Percentiles rank a stretch among this genome's conserved stretches.
Conservation (phyloP, 1,140 invertebrate species). For the Lepidurus couesii region DNA sequence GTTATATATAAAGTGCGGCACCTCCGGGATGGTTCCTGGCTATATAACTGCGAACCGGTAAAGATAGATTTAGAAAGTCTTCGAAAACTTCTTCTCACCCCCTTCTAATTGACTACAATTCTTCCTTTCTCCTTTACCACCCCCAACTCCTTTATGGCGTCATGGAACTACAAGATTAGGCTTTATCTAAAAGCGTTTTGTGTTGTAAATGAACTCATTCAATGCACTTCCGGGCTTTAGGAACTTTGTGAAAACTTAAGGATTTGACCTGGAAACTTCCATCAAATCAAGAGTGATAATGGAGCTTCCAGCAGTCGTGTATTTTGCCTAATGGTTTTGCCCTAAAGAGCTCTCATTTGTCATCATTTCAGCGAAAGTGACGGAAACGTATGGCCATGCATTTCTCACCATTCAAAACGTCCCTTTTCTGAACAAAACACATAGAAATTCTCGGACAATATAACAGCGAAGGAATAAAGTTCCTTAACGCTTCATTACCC, state of each 20-base stretch:
- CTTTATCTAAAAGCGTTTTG: no score
- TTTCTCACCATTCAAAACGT: constrained; percentile 10
- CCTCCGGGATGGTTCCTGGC: no score
- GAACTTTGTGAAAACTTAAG: neutral
- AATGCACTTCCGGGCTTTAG: neutral
- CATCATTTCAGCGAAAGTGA: constrained; percentile 19
- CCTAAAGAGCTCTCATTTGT: constrained; percentile 15
- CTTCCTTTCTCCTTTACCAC: neutral
- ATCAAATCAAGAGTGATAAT: neutral
- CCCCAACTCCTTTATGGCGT: no score
- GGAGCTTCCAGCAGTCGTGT: neutral
- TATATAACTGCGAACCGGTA: no score
- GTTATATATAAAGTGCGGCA: no score
- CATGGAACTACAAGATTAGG: no score
- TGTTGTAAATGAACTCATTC: neutral
- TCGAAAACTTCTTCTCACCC: neutral
- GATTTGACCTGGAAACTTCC: constrained; percentile 1
- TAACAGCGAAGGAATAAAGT: neutral
- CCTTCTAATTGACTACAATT: neutral
- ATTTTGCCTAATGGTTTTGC: neutral
- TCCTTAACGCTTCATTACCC: constrained; percentile 11
- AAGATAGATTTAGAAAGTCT: neutral
- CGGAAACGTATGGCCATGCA: neutral
- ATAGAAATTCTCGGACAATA: neutral
- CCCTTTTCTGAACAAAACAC: neutral